Evolutionary conservation across 92 coral and sea anemone species (phyloP), one percentile per base, ranked within the genome.

Genomic region (Parazoanthus swiftii): DNA sequence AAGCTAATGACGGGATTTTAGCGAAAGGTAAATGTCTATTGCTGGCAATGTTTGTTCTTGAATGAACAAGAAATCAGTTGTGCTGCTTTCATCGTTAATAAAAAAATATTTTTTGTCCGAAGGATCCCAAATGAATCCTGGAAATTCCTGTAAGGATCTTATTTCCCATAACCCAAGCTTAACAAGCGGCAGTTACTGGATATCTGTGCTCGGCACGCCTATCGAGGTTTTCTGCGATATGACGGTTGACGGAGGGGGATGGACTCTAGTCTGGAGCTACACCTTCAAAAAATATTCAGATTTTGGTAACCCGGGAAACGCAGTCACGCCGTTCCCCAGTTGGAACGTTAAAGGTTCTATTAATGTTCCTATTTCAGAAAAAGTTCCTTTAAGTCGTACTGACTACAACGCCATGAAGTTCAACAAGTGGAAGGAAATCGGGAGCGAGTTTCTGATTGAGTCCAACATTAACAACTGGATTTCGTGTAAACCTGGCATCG

Each of bases 371-470:
- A 29, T 0, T 8, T 72, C 76, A 72, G 33, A 9, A 1, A 39
- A 72, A 35, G 39, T 72, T 0, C 76, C 76, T 0, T 72, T 8
- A 35, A 25, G 7, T 72, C 6, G 9, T 10, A 15, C 6, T 33
- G 77, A 74, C 37, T 74, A 74, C n/a, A 74, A 74, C 43, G 77
- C 77, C 9, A 74, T 35, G 77, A 48, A 74, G 44, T 74, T 74
- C 23, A 13, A 14, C 20, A 74, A 74, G 43, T 74, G 77, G 77
- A 39, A 15, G 11, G 44, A 39, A 18, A 74, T 74, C 26, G 77
- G 77, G 43, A 74, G 44, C 48, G n/a, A 74, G 8, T 36, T 74
- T 14, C 44, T 74, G 77, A 36, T 74, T 5, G 9, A 11, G 46
- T 74, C 46, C 77, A 72, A 29, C 76, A 72, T 72, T 4, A 72